Evolutionary conservation across 2,113 vertebrate species (phyloP).

Genomic region (Caloenas nicobarica): DNA sequence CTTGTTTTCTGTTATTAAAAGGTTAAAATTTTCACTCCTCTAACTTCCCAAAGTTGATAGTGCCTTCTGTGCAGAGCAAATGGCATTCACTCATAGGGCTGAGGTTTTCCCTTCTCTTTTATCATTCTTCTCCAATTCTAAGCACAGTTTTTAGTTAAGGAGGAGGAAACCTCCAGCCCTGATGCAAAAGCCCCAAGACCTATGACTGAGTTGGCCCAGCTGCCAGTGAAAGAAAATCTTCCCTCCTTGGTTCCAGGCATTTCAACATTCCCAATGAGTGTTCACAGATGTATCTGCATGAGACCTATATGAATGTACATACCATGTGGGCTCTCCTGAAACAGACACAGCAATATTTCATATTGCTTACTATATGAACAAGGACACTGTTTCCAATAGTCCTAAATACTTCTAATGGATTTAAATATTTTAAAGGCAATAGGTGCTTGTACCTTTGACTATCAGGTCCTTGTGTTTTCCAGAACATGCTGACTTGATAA

Average conservation of each 20-base stretch:
- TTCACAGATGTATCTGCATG: background rate
- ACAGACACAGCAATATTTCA: background rate
- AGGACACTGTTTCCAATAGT: background rate
- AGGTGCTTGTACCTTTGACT: background rate
- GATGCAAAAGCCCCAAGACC: background rate
- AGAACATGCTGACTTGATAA: background rate
- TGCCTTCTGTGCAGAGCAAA: background rate
- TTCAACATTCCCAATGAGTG: background rate
- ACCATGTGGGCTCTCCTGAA: background rate
- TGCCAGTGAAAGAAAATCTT: background rate
- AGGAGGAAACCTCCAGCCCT: constrained; percentile 3
- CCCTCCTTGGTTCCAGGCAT: background rate
- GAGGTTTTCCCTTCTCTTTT: background rate
- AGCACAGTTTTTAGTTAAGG: background rate
- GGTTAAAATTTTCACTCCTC: background rate
- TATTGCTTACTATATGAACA: background rate
- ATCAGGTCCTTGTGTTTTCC: background rate
- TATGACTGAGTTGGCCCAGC: constrained; percentile 3
- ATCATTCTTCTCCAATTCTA: background rate
- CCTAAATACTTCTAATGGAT: background rate
- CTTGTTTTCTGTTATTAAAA: background rate
- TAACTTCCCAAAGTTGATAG: background rate
- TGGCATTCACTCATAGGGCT: background rate
- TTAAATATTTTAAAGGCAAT: background rate
- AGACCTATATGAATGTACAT: background rate